Base-by-base conservation (phyloP, 2,888 invertebrate genomes). In the Willowsia nigromaculata region DNA sequence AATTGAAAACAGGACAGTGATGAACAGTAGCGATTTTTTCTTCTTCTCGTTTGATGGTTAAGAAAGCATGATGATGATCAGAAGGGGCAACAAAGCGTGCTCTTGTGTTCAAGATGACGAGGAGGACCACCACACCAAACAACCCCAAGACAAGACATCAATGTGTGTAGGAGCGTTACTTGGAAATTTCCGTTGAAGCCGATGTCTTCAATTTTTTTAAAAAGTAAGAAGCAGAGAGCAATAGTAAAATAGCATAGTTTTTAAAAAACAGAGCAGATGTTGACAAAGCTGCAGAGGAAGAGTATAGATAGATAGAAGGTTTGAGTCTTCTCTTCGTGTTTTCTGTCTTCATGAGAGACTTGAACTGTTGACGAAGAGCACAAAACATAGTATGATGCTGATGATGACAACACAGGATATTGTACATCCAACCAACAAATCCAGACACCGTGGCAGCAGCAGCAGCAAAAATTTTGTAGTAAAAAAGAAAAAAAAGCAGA, bases 361-460 rank as follows among this genome's bases (percentile, higher is more conserved):
- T 80, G 80, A 80, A 80, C 59, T 27, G 59, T 59, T 7, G 30
- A 65, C n/a, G 65, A 65, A 15, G 65, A 65, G 33, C 9, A 15
- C 18, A 13, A 50, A 37, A 11, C 7, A 65, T 65, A 9, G 9
- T 53, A 59, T 59, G 27, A 68, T 43, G 40, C 40, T 71, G 71
- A 71, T 15, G n/a, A 71, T 76, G 76, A 47, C 76, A 84, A 53
- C 59, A 85, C 85, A 86, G 86, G 78, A 80, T 80, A 86, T 86
- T 47, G 68, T 59, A 68, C 59, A 68, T 71, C 25, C 68, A 84
- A 65, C 53, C 68, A 84, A 40, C 22, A n/a, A 82, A 82, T 85
- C 85, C 85, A 85, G 85, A 78, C 85, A 85, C 78, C 76, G 85
- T 78, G 85, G 85, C 85, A 85, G 47, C 85, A 53, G 18, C 83